Evolutionary conservation across 2,797 vertebrate genomes (phyloP).

Genomic region (Iguana delicatissima): DNA sequence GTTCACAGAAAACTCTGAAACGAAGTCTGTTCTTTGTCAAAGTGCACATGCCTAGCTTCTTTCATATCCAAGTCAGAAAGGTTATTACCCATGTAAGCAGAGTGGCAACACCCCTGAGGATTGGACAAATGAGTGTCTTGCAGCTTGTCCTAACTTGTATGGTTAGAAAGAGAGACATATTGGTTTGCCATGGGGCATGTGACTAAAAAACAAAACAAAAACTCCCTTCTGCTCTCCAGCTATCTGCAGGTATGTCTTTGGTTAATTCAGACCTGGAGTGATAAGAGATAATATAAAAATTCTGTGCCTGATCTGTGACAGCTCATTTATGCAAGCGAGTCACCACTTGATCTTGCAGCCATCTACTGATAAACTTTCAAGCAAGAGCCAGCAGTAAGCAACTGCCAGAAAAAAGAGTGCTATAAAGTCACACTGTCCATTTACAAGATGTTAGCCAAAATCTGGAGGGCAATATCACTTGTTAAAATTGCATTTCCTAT

Average conservation of each 20-base stretch:
- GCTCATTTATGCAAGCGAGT: neutral
- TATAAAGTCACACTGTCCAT: neutral
- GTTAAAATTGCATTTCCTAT: neutral
- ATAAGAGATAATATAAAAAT: neutral
- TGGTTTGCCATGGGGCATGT: neutral
- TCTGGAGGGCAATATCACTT: neutral
- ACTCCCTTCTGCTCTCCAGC: neutral
- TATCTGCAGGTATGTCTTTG: no score
- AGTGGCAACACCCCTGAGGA: no score
- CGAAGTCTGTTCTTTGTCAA: no score
- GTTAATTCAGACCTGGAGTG: neutral
- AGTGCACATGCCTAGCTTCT: no score
- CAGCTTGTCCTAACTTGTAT: no score
- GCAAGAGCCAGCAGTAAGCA: neutral
- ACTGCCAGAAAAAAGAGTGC: neutral
- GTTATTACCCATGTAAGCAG: no score
- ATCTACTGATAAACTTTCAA: neutral
- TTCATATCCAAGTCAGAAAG: no score
- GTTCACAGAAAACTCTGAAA: no score
- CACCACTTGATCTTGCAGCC: neutral
- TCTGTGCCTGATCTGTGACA: neutral
- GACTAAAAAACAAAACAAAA: no score
- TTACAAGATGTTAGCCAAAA: neutral
- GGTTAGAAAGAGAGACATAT: no score
- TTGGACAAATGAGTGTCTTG: no score